Evolutionary conservation across 2,888 invertebrate genomes (phyloP), one percentile per base, ranked within the genome.

Genomic region (Bibio marci): DNA sequence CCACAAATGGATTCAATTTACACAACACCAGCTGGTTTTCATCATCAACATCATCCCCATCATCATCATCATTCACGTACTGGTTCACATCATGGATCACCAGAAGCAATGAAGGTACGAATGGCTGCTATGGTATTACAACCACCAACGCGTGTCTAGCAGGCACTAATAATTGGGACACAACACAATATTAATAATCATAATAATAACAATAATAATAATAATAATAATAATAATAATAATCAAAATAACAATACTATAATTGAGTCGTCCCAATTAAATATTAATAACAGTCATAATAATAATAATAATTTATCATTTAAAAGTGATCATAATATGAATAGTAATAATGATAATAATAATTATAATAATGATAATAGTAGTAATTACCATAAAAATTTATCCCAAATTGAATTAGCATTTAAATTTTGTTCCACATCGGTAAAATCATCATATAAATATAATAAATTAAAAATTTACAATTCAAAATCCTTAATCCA

Each of bases 111-210:
- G 73, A 82, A 83, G 77, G 82, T 86, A 69, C 82, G 85, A 66
- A 78, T 83, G 64, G 85, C 85, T 57, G 82, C 86, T 60, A 81
- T 82, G 70, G 81, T 85, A 66, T 71, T 85, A 64, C 85, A 85
- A 69, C 80, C 85, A 54, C 85, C 86, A 63, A 85, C 83, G 68
- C 79, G 81, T 69, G 82, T 80, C 60, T 62, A 62, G 62, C 62
- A 62, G 62, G 60, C 61, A 62, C 57, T 58, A 54, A 57, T 55
- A 54, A 53, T 51, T 41, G 41, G 41, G 44, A 41, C 43, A 38
- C 42, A 36, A 35, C 15, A 39, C 19, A 15, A 27, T 34, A 28
- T 8, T n/a, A 28, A 28, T 28, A 13, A 4, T 11, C 7, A 11
- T 28, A 11, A 28, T n/a, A 11, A 28, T n/a, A 5, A 28, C 12